phyloP scores from a whole-genome alignment of 2,797 vertebrate genomes.

The Paedocypris micromegethes region DNA sequence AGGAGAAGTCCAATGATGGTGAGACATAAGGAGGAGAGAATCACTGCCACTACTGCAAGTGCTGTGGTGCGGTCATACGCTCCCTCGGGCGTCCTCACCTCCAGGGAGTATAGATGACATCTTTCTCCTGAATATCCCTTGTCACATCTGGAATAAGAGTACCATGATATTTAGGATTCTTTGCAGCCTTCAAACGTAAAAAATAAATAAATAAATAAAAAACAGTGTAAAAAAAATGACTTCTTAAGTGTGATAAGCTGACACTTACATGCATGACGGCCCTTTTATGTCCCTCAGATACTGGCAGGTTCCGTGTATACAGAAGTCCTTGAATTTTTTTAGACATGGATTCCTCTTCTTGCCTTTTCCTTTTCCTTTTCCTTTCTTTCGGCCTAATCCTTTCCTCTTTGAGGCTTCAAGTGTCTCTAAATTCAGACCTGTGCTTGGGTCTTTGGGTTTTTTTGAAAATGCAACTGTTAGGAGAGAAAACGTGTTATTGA shows the following conservation, averaged over 20 bases:
- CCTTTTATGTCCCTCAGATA: slow-evolving; percentile 73
- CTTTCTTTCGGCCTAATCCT: slow-evolving; percentile 68
- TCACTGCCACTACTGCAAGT: slow-evolving; percentile 85
- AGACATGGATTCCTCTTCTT: slow-evolving; percentile 91
- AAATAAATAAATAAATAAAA: too few species aligned
- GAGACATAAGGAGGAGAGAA: slow-evolving; percentile 89
- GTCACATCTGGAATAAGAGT: slow-evolving; percentile 72
- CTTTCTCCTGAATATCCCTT: slow-evolving; percentile 81
- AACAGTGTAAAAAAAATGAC: too few species aligned
- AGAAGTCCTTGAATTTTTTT: slow-evolving; percentile 88
- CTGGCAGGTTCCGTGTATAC: slow-evolving; percentile 90
- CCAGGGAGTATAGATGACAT: slow-evolving; percentile 79
- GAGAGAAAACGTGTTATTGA: background rate
- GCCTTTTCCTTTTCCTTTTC: slow-evolving; percentile 83
- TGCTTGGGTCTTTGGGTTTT: slow-evolving; percentile 76
- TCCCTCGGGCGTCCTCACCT: slow-evolving; percentile 63
- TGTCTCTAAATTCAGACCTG: slow-evolving; percentile 64
- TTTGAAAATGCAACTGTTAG: slow-evolving; percentile 81
- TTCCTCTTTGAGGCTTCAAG: slow-evolving; percentile 42
- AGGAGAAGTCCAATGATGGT: slow-evolving; percentile 85
- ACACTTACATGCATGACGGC: slow-evolving; percentile 85
- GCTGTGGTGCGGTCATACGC: slow-evolving; percentile 85
- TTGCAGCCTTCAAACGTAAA: too few species aligned
- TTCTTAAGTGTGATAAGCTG: too few species aligned
- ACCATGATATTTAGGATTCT: background rate